phyloP scores from a whole-genome alignment of 2,888 invertebrate genomes.

The Aphidius colemani region DNA sequence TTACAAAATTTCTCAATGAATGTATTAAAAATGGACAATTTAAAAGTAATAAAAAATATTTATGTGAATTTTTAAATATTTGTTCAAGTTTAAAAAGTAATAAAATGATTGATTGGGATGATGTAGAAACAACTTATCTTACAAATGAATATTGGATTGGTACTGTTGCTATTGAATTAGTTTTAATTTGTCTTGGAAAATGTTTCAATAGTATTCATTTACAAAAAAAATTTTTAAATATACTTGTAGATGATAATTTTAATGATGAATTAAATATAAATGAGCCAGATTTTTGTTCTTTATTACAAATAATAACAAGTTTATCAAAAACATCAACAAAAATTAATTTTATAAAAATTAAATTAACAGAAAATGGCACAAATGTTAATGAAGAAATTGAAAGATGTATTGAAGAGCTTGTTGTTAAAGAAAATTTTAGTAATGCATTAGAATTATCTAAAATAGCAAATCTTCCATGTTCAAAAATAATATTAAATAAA shows the following conservation, averaged over 20 bases:
- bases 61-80: slow-evolving; percentile 57
- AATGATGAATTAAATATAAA: slow-evolving; percentile 46
- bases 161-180: slow-evolving; percentile 64
- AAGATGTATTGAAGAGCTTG: slow-evolving; percentile 64
- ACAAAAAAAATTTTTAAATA: slow-evolving; percentile 68
- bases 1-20: slow-evolving; percentile 67
- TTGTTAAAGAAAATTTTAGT: slow-evolving; percentile 62
- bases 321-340: slow-evolving; percentile 65
- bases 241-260: slow-evolving; percentile 45
- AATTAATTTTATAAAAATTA: slow-evolving; percentile 63
- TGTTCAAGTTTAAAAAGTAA: slow-evolving; percentile 48
- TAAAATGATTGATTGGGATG: slow-evolving; percentile 51
- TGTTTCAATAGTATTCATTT: slow-evolving; percentile 69
- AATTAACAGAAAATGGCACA: slow-evolving; percentile 61
- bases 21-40: slow-evolving; percentile 55
- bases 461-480: slow-evolving; percentile 45
- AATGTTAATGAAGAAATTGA: slow-evolving; percentile 63
- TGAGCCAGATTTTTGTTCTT: slow-evolving; percentile 60
- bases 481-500: slow-evolving; percentile 50
- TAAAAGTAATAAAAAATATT: slow-evolving; percentile 44
- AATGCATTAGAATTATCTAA: slow-evolving; percentile 67
- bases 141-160: slow-evolving; percentile 66
- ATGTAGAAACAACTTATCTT: slow-evolving; percentile 59
- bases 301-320: slow-evolving; percentile 64
- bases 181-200: slow-evolving; percentile 67